Evolutionary conservation across 1,140 invertebrate species (phyloP).

Genomic region (Drosophila arawakana): DNA sequence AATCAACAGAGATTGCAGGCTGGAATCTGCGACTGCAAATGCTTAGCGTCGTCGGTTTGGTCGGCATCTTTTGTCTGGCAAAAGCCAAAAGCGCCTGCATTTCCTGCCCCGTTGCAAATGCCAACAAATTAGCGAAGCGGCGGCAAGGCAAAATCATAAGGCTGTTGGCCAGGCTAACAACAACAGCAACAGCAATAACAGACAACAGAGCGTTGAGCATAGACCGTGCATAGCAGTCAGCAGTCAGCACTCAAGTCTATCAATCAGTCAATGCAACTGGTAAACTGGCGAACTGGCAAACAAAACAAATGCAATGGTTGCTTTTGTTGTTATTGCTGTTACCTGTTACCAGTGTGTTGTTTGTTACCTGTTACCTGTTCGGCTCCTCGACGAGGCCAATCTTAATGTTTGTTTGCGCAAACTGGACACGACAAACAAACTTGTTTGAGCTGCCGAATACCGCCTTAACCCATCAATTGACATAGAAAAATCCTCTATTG

Average conservation of each 20-base stretch:
- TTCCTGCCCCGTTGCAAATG: constrained; percentile 69
- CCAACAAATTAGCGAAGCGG: constrained; percentile 76
- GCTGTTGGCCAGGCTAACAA: constrained; percentile 27
- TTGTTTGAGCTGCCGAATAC: constrained; percentile 38
- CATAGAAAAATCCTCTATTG: constrained; percentile 33
- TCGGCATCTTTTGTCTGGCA: constrained; percentile 70
- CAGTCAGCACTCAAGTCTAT: constrained; percentile 64
- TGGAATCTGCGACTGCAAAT: constrained; percentile 54
- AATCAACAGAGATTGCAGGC: constrained; percentile 73
- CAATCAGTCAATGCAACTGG: constrained; percentile 73
- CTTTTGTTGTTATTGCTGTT: constrained; percentile 36
- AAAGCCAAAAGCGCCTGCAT: constrained; percentile 38
- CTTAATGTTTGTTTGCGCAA: constrained; percentile 48
- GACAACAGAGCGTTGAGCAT: no score
- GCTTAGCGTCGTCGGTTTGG: constrained; percentile 5
- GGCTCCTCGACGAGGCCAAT: constrained; percentile 20
- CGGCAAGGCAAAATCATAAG: constrained; percentile 75
- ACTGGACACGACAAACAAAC: constrained; percentile 43
- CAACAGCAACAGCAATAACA: neutral
- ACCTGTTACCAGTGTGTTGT: constrained; percentile 20
- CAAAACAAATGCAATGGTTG: constrained; percentile 66
- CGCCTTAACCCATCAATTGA: constrained; percentile 37
- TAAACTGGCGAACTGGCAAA: constrained; percentile 65
- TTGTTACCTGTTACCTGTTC: constrained; percentile 6
- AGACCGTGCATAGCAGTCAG: constrained; percentile 22